Evolutionary conservation across 2,888 invertebrate genomes (phyloP), one percentile per base, ranked within the genome.

Genomic region (Meteorus colon): DNA sequence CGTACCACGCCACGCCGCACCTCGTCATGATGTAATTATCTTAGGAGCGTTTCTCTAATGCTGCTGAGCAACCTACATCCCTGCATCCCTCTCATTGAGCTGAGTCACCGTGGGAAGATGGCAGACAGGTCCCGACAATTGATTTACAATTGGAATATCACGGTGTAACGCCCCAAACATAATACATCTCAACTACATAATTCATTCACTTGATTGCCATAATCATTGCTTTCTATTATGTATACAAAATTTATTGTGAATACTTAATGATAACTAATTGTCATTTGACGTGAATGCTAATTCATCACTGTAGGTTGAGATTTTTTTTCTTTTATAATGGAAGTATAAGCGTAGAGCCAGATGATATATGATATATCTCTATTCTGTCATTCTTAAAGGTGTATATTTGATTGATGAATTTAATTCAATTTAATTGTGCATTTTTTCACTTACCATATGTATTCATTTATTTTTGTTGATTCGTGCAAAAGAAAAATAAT

Each of bases 1-100:
- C 41, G 41, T 12, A 41, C 12, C 12, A 41, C 12, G 12, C 41
- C 12, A 12, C 41, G 41, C 41, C 12, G 41, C 8, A 41, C 45
- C 37, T 27, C 27, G 62, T 24, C 27, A 62, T 27, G 62, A 71
- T 71, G 41, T 71, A 62, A 71, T 71, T 60, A 71, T 71, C 19
- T 71, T 37, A 60, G 51, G 34, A 62, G 60, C 45, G 37, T 71
- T 62, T 41, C 60, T 37, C 69, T 19, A 27, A 24, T 37, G 37
- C 19, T 6, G 4, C 8, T 55, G 55, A 55, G 55, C 55, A 19
- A 55, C 55, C 8, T 55, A 19, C 41, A 41, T 41, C 41, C 12
- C 12, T 12, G 41, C 41, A 41, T 8, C 8, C 19, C 55, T 19
- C 24, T 55, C 55, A 55, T 19, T 55, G 55, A n/a, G 55, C 19